Evolutionary conservation across 2,888 invertebrate genomes (phyloP).

Genomic region (Pherbina coryleti): DNA sequence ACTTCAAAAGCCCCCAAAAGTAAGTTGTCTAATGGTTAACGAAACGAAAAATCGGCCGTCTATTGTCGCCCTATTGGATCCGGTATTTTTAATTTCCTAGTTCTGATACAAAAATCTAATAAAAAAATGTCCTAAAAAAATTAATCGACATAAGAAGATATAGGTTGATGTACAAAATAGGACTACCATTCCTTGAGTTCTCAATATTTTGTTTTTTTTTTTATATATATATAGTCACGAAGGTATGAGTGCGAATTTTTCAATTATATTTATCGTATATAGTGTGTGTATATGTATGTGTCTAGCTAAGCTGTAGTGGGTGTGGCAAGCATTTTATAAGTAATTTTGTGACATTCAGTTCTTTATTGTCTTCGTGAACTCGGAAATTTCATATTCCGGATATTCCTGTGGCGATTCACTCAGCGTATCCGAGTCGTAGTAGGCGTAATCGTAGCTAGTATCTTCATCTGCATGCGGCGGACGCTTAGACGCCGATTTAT

Average conservation of each 20-base stretch:
- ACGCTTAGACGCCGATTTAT: conserved; percentile 68
- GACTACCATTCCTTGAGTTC: neutral
- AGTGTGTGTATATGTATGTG: neutral
- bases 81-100: too few relatives aligned
- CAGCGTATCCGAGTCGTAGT: conserved; percentile 82
- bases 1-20: too few relatives aligned
- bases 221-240: neutral
- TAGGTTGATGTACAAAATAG: too few relatives aligned
- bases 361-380: conserved; percentile 75
- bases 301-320: neutral
- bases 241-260: neutral
- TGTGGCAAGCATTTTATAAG: neutral
- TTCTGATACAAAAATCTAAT: too few relatives aligned
- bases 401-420: conserved; percentile 71
- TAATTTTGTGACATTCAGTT: conserved; percentile 37
- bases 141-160: too few relatives aligned
- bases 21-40: too few relatives aligned
- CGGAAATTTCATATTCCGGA: conserved; percentile 74
- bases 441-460: conserved; percentile 86
- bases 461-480: conserved; percentile 73
- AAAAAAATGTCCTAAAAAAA: too few relatives aligned
- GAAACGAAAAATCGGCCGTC: too few relatives aligned
- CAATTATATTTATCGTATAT: neutral
- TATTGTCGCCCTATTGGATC: too few relatives aligned
- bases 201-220: neutral